Evolutionary conservation across 1,140 invertebrate species (phyloP).

Genomic region (Hesperophylax magnus): DNA sequence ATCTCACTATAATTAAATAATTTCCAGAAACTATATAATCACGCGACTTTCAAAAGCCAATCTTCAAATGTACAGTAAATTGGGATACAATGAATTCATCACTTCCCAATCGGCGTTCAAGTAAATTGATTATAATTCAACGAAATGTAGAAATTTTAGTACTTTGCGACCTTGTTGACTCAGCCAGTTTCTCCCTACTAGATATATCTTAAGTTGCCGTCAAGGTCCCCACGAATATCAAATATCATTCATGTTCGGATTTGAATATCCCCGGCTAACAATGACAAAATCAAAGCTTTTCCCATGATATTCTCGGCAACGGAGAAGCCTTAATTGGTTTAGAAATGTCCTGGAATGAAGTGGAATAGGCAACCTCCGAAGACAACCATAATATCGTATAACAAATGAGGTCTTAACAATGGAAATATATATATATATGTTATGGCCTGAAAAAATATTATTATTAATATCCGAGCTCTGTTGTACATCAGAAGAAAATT

Average conservation of each 20-base stretch:
- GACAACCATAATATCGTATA: not conserved
- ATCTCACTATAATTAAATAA: too few species aligned
- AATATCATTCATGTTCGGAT: not conserved
- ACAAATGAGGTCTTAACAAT: conserved; percentile 2
- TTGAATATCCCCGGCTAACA: not conserved
- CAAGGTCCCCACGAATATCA: not conserved
- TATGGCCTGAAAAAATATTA: conserved; percentile 2
- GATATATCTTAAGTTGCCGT: too few species aligned
- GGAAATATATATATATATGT: not conserved
- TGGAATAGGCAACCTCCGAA: not conserved
- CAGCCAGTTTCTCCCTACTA: too few species aligned
- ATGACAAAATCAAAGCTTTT: not conserved
- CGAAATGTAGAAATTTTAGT: too few species aligned
- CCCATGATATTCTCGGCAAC: not conserved
- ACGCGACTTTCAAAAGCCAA: too few species aligned
- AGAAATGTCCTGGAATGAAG: conserved; percentile 8
- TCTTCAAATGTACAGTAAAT: too few species aligned
- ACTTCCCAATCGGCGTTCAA: too few species aligned
- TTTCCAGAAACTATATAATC: too few species aligned
- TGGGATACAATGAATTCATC: too few species aligned
- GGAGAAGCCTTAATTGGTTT: not conserved
- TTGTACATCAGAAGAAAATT: too few species aligned
- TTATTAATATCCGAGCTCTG: not conserved
- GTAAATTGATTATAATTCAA: too few species aligned
- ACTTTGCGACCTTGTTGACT: too few species aligned